Evolutionary conservation across 2,797 vertebrate genomes (phyloP).

Genomic region (Rhinogobio ventralis): DNA sequence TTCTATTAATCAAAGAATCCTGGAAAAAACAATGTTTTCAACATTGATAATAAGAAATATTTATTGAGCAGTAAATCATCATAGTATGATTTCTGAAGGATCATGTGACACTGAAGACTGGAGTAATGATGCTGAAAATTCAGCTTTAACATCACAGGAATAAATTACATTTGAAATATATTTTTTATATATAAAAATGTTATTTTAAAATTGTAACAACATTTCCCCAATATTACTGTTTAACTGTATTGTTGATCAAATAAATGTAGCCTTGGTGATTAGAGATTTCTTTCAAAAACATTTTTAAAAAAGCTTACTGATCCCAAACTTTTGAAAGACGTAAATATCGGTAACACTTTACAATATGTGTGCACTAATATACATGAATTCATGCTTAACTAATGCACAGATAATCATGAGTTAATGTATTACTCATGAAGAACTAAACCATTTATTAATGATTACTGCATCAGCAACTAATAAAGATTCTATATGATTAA

Average conservation of each 20-base stretch:
- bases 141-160: background rate
- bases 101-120: background rate
- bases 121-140: background rate
- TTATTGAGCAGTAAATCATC: background rate
- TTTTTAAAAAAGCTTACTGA: background rate
- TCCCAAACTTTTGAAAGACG: background rate
- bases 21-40: background rate
- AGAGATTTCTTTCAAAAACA: background rate
- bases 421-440: too few relatives aligned
- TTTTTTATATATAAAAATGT: background rate
- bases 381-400: too few relatives aligned
- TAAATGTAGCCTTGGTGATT: background rate
- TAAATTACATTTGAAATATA: background rate
- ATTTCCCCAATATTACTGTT: background rate
- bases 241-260: background rate
- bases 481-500: too few relatives aligned
- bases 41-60: background rate
- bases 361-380: too few relatives aligned
- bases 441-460: too few relatives aligned
- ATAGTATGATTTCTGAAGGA: background rate
- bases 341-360: too few relatives aligned
- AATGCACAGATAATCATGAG: too few relatives aligned
- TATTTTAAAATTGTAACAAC: background rate
- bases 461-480: too few relatives aligned
- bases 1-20: background rate